Evolutionary conservation across 2,888 invertebrate species (phyloP).

Genomic region (Gari tellinella): DNA sequence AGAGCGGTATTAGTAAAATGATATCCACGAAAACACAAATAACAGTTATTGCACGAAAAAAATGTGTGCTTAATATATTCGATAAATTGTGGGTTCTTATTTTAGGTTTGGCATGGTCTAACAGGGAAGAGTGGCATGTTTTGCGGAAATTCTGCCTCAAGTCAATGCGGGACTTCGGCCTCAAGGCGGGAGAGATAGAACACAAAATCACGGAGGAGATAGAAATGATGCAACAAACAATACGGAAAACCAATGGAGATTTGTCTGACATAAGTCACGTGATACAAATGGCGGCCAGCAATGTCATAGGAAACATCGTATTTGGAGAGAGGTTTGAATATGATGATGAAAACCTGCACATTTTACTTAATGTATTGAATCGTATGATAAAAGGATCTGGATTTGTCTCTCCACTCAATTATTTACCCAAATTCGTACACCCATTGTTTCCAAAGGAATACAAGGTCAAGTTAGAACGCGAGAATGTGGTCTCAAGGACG

Average conservation of each 20-base stretch:
- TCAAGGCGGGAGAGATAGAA: conserved; percentile 4
- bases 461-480: neutral
- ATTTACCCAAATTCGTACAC: conserved; percentile 47
- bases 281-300: conserved; percentile 24
- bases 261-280: neutral
- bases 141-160: conserved; percentile 13
- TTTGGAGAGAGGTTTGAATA: conserved; percentile 64
- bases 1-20: no score
- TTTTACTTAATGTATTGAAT: conserved; percentile 27
- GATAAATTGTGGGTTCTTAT: neutral
- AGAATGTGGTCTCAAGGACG: neutral
- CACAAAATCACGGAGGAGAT: conserved; percentile 5
- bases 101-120: conserved; percentile 11
- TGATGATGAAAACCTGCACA: conserved; percentile 44
- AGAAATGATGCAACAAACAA: neutral
- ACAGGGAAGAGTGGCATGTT: conserved; percentile 10
- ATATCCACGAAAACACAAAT: no score
- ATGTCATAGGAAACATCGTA: conserved; percentile 66
- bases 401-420: conserved; percentile 34
- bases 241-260: neutral
- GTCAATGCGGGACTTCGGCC: conserved; percentile 11
- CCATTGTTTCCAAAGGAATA: conserved; percentile 15
- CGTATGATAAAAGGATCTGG: conserved; percentile 31
- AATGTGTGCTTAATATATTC: no score
- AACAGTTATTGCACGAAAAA: no score